Evolutionary conservation across 2,797 vertebrate genomes (phyloP).

Genomic region (Pseudomugil tenellus): DNA sequence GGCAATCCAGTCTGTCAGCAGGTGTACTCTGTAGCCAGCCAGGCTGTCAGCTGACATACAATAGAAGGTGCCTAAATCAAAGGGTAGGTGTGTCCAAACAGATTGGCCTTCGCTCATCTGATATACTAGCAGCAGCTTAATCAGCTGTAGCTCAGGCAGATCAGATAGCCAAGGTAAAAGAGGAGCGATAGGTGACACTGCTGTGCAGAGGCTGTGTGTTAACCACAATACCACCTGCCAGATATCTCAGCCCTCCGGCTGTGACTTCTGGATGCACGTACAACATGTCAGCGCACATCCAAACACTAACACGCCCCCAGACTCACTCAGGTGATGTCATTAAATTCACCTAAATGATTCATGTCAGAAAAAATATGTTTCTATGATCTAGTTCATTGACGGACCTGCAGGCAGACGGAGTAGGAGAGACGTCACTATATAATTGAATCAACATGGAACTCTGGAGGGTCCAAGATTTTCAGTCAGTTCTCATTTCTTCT

Average conservation of each 20-base stretch:
- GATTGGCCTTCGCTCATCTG: slow-evolving; percentile 69
- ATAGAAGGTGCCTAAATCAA: slow-evolving; percentile 69
- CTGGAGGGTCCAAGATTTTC: slow-evolving; percentile 64
- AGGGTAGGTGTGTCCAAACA: slow-evolving; percentile 74
- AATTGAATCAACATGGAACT: slow-evolving; percentile 77
- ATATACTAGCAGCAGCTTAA: slow-evolving; percentile 56
- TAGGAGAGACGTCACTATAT: slow-evolving; percentile 51
- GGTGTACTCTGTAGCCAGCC: slow-evolving; percentile 37
- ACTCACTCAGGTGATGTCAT: slow-evolving; percentile 27
- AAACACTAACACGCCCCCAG: background rate
- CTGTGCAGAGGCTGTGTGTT: slow-evolving; percentile 54
- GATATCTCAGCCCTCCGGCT: slow-evolving; percentile 39
- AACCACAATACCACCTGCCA: slow-evolving; percentile 67
- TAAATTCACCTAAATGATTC: slow-evolving; percentile 36
- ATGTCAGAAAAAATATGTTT: slow-evolving; percentile 50
- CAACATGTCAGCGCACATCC: slow-evolving; percentile 5
- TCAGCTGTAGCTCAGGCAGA: slow-evolving; percentile 56
- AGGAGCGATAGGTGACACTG: slow-evolving; percentile 71
- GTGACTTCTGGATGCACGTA: slow-evolving; percentile 30
- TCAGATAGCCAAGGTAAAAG: slow-evolving; percentile 67
- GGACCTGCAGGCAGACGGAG: slow-evolving; percentile 45
- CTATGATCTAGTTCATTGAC: slow-evolving; percentile 36
- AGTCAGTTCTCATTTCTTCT: slow-evolving; percentile 43
- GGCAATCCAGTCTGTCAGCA: slow-evolving; percentile 40
- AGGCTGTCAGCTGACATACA: slow-evolving; percentile 56